Conservation (phyloP, 2,888 invertebrate genomes). For the Athalia rosae region DNA sequence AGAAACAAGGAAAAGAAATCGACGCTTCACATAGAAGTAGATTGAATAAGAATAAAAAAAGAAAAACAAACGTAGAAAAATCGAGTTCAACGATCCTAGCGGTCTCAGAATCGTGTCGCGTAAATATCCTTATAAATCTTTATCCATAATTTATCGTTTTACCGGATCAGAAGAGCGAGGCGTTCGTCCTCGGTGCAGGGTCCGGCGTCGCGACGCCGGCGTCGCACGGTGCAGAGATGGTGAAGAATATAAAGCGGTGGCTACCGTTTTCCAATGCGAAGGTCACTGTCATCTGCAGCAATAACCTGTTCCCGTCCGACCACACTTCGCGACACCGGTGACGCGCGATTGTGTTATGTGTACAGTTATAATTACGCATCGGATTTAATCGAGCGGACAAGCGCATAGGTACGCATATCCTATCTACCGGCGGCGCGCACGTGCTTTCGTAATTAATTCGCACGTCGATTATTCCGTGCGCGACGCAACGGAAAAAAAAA, state of each 20-base stretch:
- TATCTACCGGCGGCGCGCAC: background rate
- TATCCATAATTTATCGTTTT: no score
- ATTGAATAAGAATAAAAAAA: no score
- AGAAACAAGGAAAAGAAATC: no score
- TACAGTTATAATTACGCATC: conserved; percentile 35
- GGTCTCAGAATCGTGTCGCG: no score
- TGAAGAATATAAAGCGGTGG: background rate
- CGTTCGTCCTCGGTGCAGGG: background rate
- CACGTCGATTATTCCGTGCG: background rate
- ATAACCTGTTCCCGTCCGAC: conserved; percentile 24
- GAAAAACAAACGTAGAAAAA: no score
- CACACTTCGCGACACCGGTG: background rate
- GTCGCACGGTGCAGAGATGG: background rate
- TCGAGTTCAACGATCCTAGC: no score
- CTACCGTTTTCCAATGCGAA: conserved; percentile 43
- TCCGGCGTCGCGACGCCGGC: conserved; percentile 35
- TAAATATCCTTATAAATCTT: no score
- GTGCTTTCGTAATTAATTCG: background rate
- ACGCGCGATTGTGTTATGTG: conserved; percentile 34
- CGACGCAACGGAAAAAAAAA: no score
- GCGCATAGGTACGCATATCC: background rate
- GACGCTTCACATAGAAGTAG: no score
- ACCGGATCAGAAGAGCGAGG: background rate
- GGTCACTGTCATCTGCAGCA: conserved; percentile 41
- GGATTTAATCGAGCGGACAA: conserved; percentile 11